Conservation (phyloP, 2,888 invertebrate genomes). For the Eupithecia dodoneata region DNA sequence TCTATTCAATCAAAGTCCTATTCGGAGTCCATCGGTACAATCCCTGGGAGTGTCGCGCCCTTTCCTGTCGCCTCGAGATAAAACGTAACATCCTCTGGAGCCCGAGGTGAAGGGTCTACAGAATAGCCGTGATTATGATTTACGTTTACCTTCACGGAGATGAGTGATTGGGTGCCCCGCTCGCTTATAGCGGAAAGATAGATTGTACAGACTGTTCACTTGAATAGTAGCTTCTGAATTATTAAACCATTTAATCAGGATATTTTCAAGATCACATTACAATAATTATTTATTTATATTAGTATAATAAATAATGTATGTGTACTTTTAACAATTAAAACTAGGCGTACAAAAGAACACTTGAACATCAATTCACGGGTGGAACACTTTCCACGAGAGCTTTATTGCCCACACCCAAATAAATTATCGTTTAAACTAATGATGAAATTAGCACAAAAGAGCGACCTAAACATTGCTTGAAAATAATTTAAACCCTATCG, state of each 20-base stretch:
- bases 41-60: constrained; percentile 11
- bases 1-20: constrained; percentile 15
- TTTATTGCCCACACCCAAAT: not conserved
- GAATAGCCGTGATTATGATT: constrained; percentile 49
- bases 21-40: constrained; percentile 9
- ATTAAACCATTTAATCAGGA: not conserved
- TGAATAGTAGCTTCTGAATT: not conserved
- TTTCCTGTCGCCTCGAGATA: constrained; percentile 25
- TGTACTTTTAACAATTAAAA: not conserved
- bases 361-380: not conserved
- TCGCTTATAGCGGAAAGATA: not conserved
- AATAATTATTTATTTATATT: too few relatives aligned
- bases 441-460: not conserved
- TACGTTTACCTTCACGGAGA: constrained; percentile 44
- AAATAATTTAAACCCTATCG: not conserved
- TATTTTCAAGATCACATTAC: not conserved
- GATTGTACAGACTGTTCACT: not conserved
- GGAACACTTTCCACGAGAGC: not conserved
- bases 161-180: constrained; percentile 21
- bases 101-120: constrained; percentile 31
- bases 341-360: not conserved
- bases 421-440: not conserved
- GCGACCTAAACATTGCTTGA: not conserved
- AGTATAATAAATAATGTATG: not conserved
- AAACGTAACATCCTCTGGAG: constrained; percentile 17